Evolutionary conservation across 1,140 invertebrate species (phyloP).

Genomic region (Harpegnathos saltator): DNA sequence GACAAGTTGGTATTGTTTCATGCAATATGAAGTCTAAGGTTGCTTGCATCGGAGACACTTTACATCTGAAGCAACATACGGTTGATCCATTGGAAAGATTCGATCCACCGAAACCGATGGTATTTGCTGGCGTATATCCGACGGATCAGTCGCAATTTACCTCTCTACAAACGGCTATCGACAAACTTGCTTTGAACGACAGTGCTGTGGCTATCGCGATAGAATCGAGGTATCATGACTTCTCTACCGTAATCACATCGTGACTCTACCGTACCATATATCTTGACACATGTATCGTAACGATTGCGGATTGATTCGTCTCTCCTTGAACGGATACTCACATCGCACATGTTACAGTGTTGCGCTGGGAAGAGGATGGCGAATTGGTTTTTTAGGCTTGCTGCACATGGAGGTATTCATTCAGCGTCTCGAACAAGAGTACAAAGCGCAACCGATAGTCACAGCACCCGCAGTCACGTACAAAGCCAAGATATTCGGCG

Average conservation of each 20-base stretch:
- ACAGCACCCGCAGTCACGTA: slow-evolving; percentile 98
- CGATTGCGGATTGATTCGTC: too few relatives aligned
- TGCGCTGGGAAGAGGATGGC: slow-evolving; percentile 97
- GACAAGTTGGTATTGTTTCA: slow-evolving; percentile 93
- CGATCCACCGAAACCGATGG: slow-evolving; percentile 93
- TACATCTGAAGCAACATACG: slow-evolving; percentile 87
- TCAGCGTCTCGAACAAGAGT: slow-evolving; percentile 97
- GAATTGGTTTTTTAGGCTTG: slow-evolving; percentile 96
- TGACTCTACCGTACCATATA: too few relatives aligned
- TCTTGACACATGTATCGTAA: too few relatives aligned
- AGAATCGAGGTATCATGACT: slow-evolving; percentile 94
- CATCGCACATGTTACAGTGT: slow-evolving; percentile 89
- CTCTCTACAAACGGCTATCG: slow-evolving; percentile 92
- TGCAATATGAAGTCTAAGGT: slow-evolving; percentile 94
- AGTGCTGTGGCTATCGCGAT: slow-evolving; percentile 92
- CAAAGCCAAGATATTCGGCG: slow-evolving; percentile 91
- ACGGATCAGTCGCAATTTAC: slow-evolving; percentile 94
- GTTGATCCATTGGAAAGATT: slow-evolving; percentile 90
- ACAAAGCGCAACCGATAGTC: slow-evolving; percentile 94
- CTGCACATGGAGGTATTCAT: slow-evolving; percentile 98
- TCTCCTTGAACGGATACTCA: too few relatives aligned
- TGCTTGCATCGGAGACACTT: slow-evolving; percentile 94
- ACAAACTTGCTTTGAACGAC: slow-evolving; percentile 97
- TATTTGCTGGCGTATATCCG: slow-evolving; percentile 98
- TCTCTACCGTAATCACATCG: too few relatives aligned